phyloP scores from a whole-genome alignment of 2,113 vertebrate species.

The Tupaia chinensis region DNA sequence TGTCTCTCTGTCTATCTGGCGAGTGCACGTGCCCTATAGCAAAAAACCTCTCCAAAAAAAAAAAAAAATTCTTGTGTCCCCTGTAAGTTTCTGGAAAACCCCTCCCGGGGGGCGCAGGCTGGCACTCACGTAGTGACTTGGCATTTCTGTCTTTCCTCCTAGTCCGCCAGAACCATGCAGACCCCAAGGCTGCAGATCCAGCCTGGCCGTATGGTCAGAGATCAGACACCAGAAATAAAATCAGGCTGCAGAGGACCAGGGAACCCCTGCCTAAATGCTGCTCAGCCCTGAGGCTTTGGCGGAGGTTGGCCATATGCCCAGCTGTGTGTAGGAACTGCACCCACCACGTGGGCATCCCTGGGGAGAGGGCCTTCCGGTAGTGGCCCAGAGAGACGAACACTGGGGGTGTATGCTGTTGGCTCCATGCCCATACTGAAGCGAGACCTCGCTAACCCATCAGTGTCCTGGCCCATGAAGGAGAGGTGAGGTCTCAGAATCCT shows the following conservation, averaged over 20 bases:
- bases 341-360: neutral
- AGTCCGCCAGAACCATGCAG: neutral
- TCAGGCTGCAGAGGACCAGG: neutral
- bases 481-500: neutral
- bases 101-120: neutral
- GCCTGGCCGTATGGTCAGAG: neutral
- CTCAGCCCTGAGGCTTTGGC: neutral
- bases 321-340: constrained; percentile 25
- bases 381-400: neutral
- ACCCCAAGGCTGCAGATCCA: neutral
- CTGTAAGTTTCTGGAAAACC: neutral
- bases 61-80: neutral
- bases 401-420: neutral
- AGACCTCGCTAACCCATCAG: neutral
- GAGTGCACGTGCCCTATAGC: too few relatives aligned
- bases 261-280: neutral
- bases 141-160: neutral
- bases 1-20: too few relatives aligned
- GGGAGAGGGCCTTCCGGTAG: neutral
- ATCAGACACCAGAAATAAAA: neutral
- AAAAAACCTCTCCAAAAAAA: too few relatives aligned
- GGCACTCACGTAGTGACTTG: neutral
- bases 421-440: neutral
- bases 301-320: neutral
- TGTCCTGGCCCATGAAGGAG: neutral